These are phyloP conservation scores for Digitonthophagus gazella DNA, from an alignment of 2,888 invertebrate genomes.

Conservation along the genomic window DNA sequence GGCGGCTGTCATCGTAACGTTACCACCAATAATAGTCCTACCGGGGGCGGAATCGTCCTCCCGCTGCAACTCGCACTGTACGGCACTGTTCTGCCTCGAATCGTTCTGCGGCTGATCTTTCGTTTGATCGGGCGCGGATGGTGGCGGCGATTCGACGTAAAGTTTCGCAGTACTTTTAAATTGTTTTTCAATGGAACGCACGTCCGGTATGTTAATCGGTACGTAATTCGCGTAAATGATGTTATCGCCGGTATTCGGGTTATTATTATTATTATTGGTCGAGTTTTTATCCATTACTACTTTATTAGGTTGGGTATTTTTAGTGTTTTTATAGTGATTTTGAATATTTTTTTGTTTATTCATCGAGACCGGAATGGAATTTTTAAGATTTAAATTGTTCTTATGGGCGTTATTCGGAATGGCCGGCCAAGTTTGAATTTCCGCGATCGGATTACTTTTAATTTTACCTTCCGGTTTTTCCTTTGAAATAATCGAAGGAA, in stretches of 20 bases:
- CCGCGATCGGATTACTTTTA: slow-evolving; percentile 37
- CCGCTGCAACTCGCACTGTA: background rate
- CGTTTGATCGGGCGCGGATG: too few relatives aligned
- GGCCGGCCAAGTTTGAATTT: slow-evolving; percentile 46
- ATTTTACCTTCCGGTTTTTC: slow-evolving; percentile 20
- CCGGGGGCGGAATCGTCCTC: slow-evolving; percentile 14
- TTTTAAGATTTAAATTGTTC: slow-evolving; percentile 21
- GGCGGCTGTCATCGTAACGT: too few relatives aligned
- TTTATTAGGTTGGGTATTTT: slow-evolving; percentile 18
- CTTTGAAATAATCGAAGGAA: slow-evolving; percentile 23
- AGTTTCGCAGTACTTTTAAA: slow-evolving; percentile 44
- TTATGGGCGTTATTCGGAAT: slow-evolving; percentile 33
- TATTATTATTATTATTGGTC: slow-evolving; percentile 10
- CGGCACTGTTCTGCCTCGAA: background rate
- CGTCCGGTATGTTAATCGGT: slow-evolving; percentile 50
- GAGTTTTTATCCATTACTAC: slow-evolving; percentile 18
- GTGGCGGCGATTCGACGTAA: slow-evolving; percentile 2
- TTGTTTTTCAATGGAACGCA: slow-evolving; percentile 55
- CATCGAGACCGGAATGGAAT: background rate
- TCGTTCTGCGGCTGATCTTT: too few relatives aligned
- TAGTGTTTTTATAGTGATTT: slow-evolving; percentile 21
- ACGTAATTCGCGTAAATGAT: slow-evolving; percentile 34
- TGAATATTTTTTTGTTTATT: slow-evolving; percentile 17
- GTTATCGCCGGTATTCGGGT: background rate
- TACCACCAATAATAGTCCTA: slow-evolving; percentile 35